These are phyloP conservation scores for Ceriagrion tenellum DNA, from an alignment of 2,888 invertebrate genomes.

Conservation along the genomic window DNA sequence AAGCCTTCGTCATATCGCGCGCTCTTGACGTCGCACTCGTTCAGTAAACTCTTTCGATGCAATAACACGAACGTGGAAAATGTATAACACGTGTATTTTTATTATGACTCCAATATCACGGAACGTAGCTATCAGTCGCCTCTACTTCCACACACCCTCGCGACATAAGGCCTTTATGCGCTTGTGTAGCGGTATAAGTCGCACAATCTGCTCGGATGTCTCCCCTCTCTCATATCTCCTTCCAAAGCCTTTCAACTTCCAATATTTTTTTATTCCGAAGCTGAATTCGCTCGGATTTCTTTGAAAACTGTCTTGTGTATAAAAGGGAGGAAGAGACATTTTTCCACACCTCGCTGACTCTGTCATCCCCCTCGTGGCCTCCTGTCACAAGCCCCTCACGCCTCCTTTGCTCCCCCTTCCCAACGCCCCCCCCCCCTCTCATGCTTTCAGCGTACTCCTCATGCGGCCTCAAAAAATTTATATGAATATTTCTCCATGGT, in stretches of 20 bases:
- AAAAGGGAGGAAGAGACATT: not conserved
- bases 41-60: not conserved
- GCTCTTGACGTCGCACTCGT: not conserved
- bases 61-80: constrained; percentile 32
- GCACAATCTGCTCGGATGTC: not conserved
- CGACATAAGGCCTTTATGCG: constrained; percentile 61
- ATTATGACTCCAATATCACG: constrained; percentile 51
- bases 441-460: not conserved
- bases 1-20: not conserved
- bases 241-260: not conserved
- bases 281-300: constrained; percentile 20
- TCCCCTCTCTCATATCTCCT: not conserved
- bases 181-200: constrained; percentile 62
- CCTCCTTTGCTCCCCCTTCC: not conserved
- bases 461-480: constrained; percentile 24
- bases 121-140: not conserved
- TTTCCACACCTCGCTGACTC: constrained; percentile 13
- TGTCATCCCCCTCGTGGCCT: not conserved
- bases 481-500: not conserved
- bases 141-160: constrained; percentile 1
- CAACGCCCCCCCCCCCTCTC: not conserved
- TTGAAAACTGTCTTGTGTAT: not conserved
- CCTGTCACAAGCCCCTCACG: not conserved
- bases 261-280: not conserved
- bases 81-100: constrained; percentile 65